phyloP scores from a whole-genome alignment of 2,888 invertebrate genomes.

The Elaeidobius kamerunicus region DNA sequence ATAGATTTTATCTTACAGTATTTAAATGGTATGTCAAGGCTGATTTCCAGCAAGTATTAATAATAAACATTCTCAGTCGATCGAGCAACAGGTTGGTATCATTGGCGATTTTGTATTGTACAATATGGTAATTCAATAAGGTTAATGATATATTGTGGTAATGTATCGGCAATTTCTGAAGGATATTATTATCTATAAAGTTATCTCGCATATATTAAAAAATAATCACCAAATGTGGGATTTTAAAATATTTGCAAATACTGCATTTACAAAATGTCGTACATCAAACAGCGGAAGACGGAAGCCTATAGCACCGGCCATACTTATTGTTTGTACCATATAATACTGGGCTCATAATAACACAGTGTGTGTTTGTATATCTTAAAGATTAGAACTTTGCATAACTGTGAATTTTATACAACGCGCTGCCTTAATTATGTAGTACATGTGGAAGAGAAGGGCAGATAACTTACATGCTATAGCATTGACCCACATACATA shows the following conservation, averaged over 20 bases:
- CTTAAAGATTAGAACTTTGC: slow-evolving; percentile 19
- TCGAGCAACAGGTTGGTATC: slow-evolving; percentile 16
- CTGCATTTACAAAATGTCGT: too few relatives aligned
- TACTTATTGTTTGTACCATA: slow-evolving; percentile 4
- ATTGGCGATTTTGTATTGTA: slow-evolving; percentile 3
- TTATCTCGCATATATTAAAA: too few relatives aligned
- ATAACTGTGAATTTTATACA: slow-evolving; percentile 12
- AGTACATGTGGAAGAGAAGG: too few relatives aligned
- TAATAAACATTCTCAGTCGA: slow-evolving; percentile 7
- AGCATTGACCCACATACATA: too few relatives aligned
- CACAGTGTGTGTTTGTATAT: slow-evolving; percentile 14
- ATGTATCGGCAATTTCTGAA: not conserved
- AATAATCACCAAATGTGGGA: too few relatives aligned
- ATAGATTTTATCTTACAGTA: not conserved
- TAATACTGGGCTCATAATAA: slow-evolving; percentile 12
- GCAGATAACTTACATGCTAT: too few relatives aligned
- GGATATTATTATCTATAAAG: too few relatives aligned
- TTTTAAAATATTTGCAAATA: too few relatives aligned
- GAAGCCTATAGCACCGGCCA: too few relatives aligned
- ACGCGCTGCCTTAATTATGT: not conserved
- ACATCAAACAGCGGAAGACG: too few relatives aligned
- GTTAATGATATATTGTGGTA: not conserved
- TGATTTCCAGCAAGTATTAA: slow-evolving; percentile 6
- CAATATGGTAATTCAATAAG: slow-evolving; percentile 2
- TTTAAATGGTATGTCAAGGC: slow-evolving; percentile 23